phyloP scores from a whole-genome alignment of 1,140 invertebrate genomes.

The Drosophila watanabei region DNA sequence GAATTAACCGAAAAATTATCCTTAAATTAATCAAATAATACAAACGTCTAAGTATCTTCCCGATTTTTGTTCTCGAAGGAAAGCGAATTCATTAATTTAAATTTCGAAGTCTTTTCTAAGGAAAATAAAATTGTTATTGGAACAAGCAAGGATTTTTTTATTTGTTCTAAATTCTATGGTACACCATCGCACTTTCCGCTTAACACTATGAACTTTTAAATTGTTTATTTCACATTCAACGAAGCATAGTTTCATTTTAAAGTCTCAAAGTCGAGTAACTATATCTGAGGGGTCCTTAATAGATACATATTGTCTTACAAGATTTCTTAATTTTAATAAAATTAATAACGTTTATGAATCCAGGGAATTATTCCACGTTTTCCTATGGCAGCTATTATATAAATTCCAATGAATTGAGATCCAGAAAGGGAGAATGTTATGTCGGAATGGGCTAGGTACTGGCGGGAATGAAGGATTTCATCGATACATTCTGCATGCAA shows the following conservation, averaged over 20 bases:
- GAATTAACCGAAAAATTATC: too few relatives aligned
- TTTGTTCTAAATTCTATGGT: background rate
- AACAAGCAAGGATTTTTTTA: background rate
- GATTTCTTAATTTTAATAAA: background rate
- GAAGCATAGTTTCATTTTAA: background rate
- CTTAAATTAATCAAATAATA: too few relatives aligned
- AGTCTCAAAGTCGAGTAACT: background rate
- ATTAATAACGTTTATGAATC: background rate
- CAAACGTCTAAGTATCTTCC: too few relatives aligned
- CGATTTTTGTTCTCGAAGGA: too few relatives aligned
- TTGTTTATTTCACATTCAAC: too few relatives aligned
- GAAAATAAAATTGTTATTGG: background rate
- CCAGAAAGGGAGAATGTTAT: background rate
- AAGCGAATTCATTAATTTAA: too few relatives aligned
- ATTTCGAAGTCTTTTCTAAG: background rate
- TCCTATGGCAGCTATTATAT: background rate
- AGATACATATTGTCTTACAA: background rate
- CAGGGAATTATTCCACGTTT: background rate
- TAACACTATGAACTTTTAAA: background rate
- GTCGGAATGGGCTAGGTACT: background rate
- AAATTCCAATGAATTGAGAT: background rate
- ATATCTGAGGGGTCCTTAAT: background rate
- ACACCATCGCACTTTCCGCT: background rate
- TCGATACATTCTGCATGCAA: conserved; percentile 3
- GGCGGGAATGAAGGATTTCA: background rate